These are phyloP conservation scores for Zonitis immaculata DNA, from an alignment of 2,888 invertebrate species.

Conservation along the genomic window DNA sequence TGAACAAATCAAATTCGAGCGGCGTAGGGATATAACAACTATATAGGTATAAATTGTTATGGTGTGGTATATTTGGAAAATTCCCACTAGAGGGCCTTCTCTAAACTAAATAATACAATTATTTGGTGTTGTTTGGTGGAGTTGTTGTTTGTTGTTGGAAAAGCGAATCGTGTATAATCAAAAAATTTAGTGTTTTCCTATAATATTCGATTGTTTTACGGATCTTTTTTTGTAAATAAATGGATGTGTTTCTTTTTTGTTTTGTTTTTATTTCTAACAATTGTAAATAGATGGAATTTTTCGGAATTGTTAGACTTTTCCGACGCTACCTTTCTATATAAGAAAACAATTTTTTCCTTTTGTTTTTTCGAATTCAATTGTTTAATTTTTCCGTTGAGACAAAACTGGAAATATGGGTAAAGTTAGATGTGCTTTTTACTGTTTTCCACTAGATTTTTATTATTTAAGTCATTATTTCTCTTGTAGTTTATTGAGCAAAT, in stretches of 20 bases:
- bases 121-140: neutral
- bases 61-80: constrained; percentile 35
- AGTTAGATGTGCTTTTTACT: constrained; percentile 29
- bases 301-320: constrained; percentile 4
- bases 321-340: neutral
- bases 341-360: neutral
- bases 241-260: constrained; percentile 22
- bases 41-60: no score
- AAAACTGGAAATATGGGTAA: constrained; percentile 28
- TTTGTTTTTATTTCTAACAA: constrained; percentile 21
- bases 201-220: no score
- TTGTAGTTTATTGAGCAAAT: neutral
- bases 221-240: no score
- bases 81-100: constrained; percentile 39
- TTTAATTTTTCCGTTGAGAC: neutral
- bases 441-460: constrained; percentile 1
- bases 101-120: constrained; percentile 20
- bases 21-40: constrained; percentile 25
- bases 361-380: neutral
- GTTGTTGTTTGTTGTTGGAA: neutral
- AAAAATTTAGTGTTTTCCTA: no score
- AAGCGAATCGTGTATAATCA: neutral
- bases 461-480: neutral
- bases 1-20: constrained; percentile 8
- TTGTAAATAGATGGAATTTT: constrained; percentile 15